phyloP scores from a whole-genome alignment of 2,113 vertebrate species.

The Paralichthys olivaceus region DNA sequence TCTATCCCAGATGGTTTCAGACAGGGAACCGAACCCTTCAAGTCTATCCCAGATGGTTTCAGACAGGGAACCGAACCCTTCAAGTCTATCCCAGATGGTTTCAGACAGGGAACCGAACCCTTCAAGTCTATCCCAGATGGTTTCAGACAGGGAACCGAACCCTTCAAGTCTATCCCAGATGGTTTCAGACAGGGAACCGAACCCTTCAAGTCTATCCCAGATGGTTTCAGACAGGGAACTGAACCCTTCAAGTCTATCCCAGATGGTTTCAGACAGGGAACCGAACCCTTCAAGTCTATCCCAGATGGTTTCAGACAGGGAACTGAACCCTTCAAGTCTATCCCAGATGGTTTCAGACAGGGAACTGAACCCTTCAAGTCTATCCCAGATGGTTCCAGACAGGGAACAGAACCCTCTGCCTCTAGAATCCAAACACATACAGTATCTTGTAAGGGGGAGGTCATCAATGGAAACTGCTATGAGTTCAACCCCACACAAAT shows the following conservation, averaged over 20 bases:
- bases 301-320: slow-evolving; percentile 63
- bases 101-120: slow-evolving; percentile 46
- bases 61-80: slow-evolving; percentile 32
- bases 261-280: slow-evolving; percentile 34
- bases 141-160: slow-evolving; percentile 43
- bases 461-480: slow-evolving; percentile 74
- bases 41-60: not conserved
- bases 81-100: not conserved
- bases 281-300: not conserved
- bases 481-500: slow-evolving; percentile 67
- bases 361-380: slow-evolving; percentile 42
- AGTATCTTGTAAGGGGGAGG: slow-evolving; percentile 60
- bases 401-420: slow-evolving; percentile 29
- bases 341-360: slow-evolving; percentile 49
- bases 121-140: not conserved
- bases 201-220: not conserved
- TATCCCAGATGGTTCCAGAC: not conserved
- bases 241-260: slow-evolving; percentile 15
- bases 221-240: slow-evolving; percentile 44
- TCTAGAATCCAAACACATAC: slow-evolving; percentile 12
- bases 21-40: slow-evolving; percentile 28
- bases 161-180: not conserved
- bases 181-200: slow-evolving; percentile 62
- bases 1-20: slow-evolving; percentile 26
- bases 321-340: slow-evolving; percentile 29